Base-by-base conservation (phyloP, 2,113 vertebrate species). In the Tachuris rubrigastra region DNA sequence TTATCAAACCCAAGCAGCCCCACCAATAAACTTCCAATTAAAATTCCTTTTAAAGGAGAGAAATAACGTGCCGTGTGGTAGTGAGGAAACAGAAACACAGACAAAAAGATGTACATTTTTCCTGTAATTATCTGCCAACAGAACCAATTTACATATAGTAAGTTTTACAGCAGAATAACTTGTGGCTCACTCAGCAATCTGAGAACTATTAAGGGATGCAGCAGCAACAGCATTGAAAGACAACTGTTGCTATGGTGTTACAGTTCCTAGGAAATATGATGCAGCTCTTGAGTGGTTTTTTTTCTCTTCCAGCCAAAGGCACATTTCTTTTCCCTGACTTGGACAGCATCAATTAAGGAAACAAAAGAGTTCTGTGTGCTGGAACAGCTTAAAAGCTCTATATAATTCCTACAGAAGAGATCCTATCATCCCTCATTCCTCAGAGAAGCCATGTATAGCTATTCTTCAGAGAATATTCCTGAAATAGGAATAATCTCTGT, bases 231-330 rank as follows among this genome's bases (percentile, higher is more conserved):
- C 80, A 22, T 1, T 39, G 55, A 55, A 13, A 86, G 46, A 94
- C 89, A 93, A 63, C 87, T 90, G 95, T 96, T 97, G 95, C 96
- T 85, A 96, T 94, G 96, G 93, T 76, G 74, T 49, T 52, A 10
- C 41, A 9, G 69, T 16, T 91, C 85, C 76, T 52, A 50, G 82
- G 73, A 93, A 97, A 96, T 75, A 41, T 35, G 77, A 85, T 77
- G 78, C 85, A 82, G 79, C 65, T 84, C 76, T 81, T 58, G 6
- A 78, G 72, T 23, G 37, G 31, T 78, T 88, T 92, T 33, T 33
- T 82, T 39, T 46, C 58, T 41, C 73, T 92, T 46, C 62, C 69
- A 82, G 78, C 59, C 76, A 69, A 87, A 84, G 73, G 42, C 56
- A 92, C 52, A 52, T 90, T 93, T 90, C 85, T 90, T 75, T 79